Percentiles rank a stretch among this genome's conserved stretches.
Evolutionary conservation across 2,888 invertebrate genomes (phyloP).

Genomic region (Anorthoa munda): DNA sequence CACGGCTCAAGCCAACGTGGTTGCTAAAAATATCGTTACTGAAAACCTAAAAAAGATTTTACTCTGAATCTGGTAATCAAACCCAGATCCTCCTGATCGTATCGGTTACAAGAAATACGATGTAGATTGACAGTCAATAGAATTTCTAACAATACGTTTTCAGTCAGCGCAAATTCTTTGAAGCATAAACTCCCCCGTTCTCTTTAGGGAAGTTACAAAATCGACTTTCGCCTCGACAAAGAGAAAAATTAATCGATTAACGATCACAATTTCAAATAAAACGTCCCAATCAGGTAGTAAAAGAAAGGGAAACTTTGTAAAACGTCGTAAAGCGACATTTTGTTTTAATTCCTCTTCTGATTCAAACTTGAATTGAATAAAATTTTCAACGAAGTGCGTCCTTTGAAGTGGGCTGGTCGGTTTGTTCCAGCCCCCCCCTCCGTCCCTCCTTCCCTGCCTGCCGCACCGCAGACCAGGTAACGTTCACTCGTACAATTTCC

Average conservation of each 20-base stretch:
- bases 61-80: neutral
- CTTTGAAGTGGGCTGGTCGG: slow-evolving; percentile 71
- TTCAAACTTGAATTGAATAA: slow-evolving; percentile 71
- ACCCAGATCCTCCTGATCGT: neutral
- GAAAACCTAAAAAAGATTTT: neutral
- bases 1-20: neutral
- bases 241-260: slow-evolving; percentile 57
- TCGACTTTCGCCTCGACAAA: slow-evolving; percentile 37
- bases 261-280: slow-evolving; percentile 61
- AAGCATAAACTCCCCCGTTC: slow-evolving; percentile 11
- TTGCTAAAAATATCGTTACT: neutral
- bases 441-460: neutral
- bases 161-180: slow-evolving; percentile 14
- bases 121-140: slow-evolving; percentile 12
- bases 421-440: slow-evolving; percentile 27
- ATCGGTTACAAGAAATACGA: neutral
- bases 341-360: slow-evolving; percentile 70
- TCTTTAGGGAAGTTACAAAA: slow-evolving; percentile 28
- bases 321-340: slow-evolving; percentile 65
- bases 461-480: slow-evolving; percentile 56
- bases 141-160: slow-evolving; percentile 24
- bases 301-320: slow-evolving; percentile 65
- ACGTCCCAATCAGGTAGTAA: slow-evolving; percentile 63
- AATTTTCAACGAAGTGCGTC: slow-evolving; percentile 66
- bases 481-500: slow-evolving; percentile 46